Percentiles rank a stretch among this genome's conserved stretches.
phyloP scores from a whole-genome alignment of 2,888 invertebrate genomes.

The Diplolepis rosae region DNA sequence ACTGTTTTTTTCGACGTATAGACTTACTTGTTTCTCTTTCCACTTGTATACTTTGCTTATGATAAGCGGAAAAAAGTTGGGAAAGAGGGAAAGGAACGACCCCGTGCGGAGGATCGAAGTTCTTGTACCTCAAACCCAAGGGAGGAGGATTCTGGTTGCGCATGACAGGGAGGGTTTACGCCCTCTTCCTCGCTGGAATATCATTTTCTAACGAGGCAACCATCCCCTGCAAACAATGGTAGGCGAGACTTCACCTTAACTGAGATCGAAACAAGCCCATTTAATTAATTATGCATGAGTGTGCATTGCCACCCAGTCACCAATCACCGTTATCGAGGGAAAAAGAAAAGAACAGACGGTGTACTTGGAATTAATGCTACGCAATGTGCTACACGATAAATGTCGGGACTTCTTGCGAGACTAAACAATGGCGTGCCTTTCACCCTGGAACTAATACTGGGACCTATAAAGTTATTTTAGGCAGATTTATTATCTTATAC shows the following conservation, averaged over 20 bases:
- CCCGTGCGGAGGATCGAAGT: constrained; percentile 48
- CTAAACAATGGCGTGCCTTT: too few species aligned
- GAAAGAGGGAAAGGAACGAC: neutral
- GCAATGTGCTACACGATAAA: constrained; percentile 36
- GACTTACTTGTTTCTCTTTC: neutral
- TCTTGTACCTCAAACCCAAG: constrained; percentile 35
- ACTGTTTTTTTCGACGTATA: neutral
- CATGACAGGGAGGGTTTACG: constrained; percentile 61
- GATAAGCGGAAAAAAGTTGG: neutral
- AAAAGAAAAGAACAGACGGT: constrained; percentile 44
- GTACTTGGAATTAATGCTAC: constrained; percentile 27
- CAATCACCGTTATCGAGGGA: constrained; percentile 58
- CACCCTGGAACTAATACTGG: too few species aligned
- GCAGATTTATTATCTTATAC: too few species aligned
- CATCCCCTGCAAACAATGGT: constrained; percentile 45
- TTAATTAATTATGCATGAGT: constrained; percentile 69
- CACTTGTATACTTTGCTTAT: constrained; percentile 2
- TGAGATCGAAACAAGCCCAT: constrained; percentile 64
- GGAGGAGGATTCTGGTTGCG: constrained; percentile 56
- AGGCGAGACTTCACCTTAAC: constrained; percentile 55
- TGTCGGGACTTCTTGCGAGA: too few species aligned
- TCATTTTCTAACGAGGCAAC: constrained; percentile 61
- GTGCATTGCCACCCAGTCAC: constrained; percentile 50
- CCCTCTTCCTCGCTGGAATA: constrained; percentile 60
- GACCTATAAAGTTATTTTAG: too few species aligned